phyloP scores from a whole-genome alignment of 23 tunicate species.

The Trididemnum clinides region DNA sequence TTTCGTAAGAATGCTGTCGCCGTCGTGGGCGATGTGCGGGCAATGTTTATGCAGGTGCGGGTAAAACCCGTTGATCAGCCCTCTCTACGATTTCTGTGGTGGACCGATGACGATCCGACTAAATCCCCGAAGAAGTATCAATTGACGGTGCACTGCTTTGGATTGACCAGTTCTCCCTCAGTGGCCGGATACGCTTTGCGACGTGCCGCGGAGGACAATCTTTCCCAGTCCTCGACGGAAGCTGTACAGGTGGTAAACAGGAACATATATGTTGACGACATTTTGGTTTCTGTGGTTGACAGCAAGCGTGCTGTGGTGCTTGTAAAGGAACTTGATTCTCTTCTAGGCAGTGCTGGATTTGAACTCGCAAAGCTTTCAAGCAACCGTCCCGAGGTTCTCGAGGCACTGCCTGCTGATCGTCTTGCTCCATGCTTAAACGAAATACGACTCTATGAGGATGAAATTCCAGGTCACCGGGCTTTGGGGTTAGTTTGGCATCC shows the following conservation, averaged over 20 bases:
- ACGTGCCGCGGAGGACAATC: background rate
- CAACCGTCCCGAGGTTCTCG: background rate
- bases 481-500: constrained; percentile 14
- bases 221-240: background rate
- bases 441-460: background rate
- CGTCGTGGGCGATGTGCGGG: background rate
- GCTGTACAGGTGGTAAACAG: background rate
- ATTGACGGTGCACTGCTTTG: constrained; percentile 28
- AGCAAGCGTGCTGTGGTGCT: background rate
- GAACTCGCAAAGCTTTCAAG: background rate
- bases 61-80: background rate
- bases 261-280: background rate
- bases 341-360: background rate
- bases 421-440: background rate
- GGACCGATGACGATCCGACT: constrained; percentile 4
- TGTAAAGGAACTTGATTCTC: background rate
- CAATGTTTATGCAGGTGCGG: constrained; percentile 21
- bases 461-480: background rate
- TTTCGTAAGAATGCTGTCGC: constrained; percentile 12
- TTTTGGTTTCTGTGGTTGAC: background rate
- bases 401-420: background rate
- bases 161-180: background rate
- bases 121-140: background rate
- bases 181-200: background rate
- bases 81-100: constrained; percentile 18